Conservation (phyloP, 1,140 invertebrate genomes). For the Dreissena rostriformis region DNA sequence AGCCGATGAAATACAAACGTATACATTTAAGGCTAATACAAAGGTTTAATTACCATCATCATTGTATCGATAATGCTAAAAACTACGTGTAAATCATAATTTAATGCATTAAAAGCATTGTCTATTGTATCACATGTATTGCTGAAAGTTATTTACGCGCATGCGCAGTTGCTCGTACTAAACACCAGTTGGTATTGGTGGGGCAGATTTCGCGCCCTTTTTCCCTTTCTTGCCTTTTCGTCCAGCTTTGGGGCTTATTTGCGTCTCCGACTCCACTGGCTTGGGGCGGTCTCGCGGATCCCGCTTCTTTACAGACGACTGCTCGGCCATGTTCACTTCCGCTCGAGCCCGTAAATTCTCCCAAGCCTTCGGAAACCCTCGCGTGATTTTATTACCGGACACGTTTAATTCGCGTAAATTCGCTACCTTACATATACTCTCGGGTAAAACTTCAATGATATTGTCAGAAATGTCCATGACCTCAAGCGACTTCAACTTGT, state of each 20-base stretch:
- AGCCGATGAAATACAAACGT: too few relatives aligned
- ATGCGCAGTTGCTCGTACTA: too few relatives aligned
- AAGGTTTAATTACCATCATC: too few relatives aligned
- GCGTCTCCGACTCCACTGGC: slow-evolving; percentile 62
- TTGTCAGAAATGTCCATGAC: slow-evolving; percentile 76
- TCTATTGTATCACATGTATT: too few relatives aligned
- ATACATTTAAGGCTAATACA: too few relatives aligned
- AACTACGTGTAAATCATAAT: too few relatives aligned
- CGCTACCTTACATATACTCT: slow-evolving; percentile 76
- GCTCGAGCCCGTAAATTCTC: slow-evolving; percentile 70
- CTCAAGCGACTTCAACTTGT: slow-evolving; percentile 73
- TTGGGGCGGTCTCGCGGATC: slow-evolving; percentile 66
- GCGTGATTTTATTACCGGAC: slow-evolving; percentile 74
- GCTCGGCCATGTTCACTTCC: slow-evolving; percentile 61
- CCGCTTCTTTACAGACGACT: slow-evolving; percentile 68
- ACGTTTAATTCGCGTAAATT: slow-evolving; percentile 73
- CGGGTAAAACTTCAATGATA: slow-evolving; percentile 75
- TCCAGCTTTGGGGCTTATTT: slow-evolving; percentile 64
- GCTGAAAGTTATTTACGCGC: too few relatives aligned
- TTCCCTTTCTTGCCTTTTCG: slow-evolving; percentile 54
- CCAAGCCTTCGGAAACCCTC: slow-evolving; percentile 74
- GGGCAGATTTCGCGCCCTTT: slow-evolving; percentile 45
- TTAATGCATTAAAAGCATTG: too few relatives aligned
- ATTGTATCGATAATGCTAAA: too few relatives aligned
- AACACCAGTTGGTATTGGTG: not conserved